Evolutionary conservation across 2,888 invertebrate genomes (phyloP).

Genomic region (Hyles lineata): DNA sequence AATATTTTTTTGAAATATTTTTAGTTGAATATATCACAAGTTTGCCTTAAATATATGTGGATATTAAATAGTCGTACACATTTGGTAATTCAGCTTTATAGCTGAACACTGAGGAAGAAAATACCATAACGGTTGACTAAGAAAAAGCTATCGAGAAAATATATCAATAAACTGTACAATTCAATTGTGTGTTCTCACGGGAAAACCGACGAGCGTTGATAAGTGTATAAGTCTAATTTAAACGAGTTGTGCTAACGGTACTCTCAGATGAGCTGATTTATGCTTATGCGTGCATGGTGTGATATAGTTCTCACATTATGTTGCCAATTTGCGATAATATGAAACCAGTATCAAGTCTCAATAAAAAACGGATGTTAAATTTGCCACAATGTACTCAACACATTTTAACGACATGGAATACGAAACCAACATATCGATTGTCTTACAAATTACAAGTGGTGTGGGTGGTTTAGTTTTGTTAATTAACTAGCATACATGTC

Average conservation of each 20-base stretch:
- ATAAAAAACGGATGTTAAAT: background rate
- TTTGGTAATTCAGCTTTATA: too few relatives aligned
- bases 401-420: too few relatives aligned
- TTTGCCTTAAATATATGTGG: too few relatives aligned
- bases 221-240: conserved; percentile 17
- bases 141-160: conserved; percentile 44
- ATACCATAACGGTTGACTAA: background rate
- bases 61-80: too few relatives aligned
- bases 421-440: too few relatives aligned
- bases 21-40: too few relatives aligned
- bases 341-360: background rate
- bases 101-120: too few relatives aligned
- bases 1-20: too few relatives aligned
- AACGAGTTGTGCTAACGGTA: conserved; percentile 24
- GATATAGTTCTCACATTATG: conserved; percentile 9
- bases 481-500: too few relatives aligned
- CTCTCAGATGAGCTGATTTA: conserved; percentile 15
- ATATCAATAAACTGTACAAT: conserved; percentile 24
- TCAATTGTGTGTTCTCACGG: conserved; percentile 23
- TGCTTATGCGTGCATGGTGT: background rate
- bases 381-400: background rate
- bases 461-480: too few relatives aligned
- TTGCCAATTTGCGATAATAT: background rate
- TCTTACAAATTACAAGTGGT: too few relatives aligned
- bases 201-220: conserved; percentile 6